Evolutionary conservation across 2,888 invertebrate genomes (phyloP), one percentile per base, ranked within the genome.

Genomic region (Dexiosoma caninum): DNA sequence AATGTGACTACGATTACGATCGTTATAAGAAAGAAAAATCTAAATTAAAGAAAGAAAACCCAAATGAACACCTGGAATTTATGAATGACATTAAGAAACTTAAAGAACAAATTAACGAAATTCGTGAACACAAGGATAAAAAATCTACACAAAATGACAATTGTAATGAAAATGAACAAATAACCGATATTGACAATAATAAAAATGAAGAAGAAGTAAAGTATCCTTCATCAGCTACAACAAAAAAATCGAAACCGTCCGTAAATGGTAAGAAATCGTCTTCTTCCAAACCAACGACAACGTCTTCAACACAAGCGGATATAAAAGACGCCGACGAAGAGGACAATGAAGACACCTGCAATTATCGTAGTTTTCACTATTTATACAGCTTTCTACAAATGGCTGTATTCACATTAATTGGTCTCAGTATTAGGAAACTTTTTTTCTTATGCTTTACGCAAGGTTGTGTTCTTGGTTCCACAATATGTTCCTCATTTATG

Each of bases 351-450:
- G 75, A 81, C 59, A 57, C 78, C 23, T 81, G 77, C 14, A 81
- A 77, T 66, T 69, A 86, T 53, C 79, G 85, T 14, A 86, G 85
- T 79, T 85, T 88, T 74, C 87, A 89, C 76, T 90, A 89, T 35
- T 91, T 94, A 69, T 97, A 95, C 87, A 94, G 94, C 87, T 88
- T 94, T 30, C 90, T 94, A 9, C 96, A 96, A 87, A 91, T 94
- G 89, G 89, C 91, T 37, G 94, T 94, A 40, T 97, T 94, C 88
- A 85, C 86, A 0, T 66, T 88, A 3, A 84, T 90, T 40, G 90
- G 90, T 2, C 85, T 90, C 19, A 84, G 85, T 66, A 85, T 90
- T 46, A 88, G 86, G 69, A 90, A 90, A 81, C 83, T 90, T 32
- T 90, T 90, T 84, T 90, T 90, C 82, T 84, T 90, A 10, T 86